Evolutionary conservation across 2,797 vertebrate genomes (phyloP).

Genomic region (Notolepis coatsorum): DNA sequence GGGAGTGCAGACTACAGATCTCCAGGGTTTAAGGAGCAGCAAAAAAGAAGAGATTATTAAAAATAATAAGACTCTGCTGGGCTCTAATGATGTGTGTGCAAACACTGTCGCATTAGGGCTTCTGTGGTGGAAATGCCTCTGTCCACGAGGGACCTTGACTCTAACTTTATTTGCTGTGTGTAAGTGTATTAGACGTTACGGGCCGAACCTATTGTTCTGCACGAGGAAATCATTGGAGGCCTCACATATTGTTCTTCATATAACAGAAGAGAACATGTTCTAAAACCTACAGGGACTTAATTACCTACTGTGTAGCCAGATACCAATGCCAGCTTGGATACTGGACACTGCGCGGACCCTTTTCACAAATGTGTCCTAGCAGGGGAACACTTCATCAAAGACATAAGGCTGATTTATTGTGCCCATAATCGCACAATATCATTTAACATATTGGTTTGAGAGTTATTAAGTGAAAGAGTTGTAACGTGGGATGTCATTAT

Average conservation of each 20-base stretch:
- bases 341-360: background rate
- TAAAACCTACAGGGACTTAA: constrained; percentile 37
- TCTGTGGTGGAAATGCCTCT: constrained; percentile 50
- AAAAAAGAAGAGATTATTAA: constrained; percentile 73
- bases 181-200: constrained; percentile 39
- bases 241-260: no score
- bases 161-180: constrained; percentile 53
- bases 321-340: background rate
- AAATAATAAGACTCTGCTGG: constrained; percentile 73
- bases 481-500: no score
- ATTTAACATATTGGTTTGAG: no score
- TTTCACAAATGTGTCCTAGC: no score
- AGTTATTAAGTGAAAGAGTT: no score
- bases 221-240: constrained; percentile 26
- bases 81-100: constrained; percentile 62
- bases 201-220: constrained; percentile 36
- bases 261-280: background rate
- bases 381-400: no score
- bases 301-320: constrained; percentile 24
- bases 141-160: constrained; percentile 62
- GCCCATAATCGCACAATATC: no score
- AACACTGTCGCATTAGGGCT: constrained; percentile 36
- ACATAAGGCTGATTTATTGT: no score
- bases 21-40: constrained; percentile 65
- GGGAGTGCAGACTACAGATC: constrained; percentile 62